Conservation (phyloP, 2,888 invertebrate genomes). For the Parapristionchus giblindavisi region DNA sequence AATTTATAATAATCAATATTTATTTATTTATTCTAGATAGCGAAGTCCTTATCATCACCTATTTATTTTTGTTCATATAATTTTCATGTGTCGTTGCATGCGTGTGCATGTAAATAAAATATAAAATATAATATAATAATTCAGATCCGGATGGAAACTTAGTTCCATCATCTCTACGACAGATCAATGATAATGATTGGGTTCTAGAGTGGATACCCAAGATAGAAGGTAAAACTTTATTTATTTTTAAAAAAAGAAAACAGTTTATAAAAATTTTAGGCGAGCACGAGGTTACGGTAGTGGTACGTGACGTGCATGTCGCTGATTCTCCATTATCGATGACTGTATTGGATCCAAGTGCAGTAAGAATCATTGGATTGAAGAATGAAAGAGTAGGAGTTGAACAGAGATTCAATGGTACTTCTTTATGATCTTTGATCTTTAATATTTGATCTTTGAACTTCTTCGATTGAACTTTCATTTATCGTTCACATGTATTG, state of each 20-base stretch:
- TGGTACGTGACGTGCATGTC: constrained; percentile 53
- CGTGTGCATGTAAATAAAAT: not conserved
- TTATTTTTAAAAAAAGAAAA: not conserved
- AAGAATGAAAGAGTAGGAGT: constrained; percentile 72
- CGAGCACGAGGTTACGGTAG: constrained; percentile 48
- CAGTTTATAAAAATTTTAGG: constrained; percentile 26
- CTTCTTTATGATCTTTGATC: not conserved
- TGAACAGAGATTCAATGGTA: constrained; percentile 71
- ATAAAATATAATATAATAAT: constrained; percentile 24
- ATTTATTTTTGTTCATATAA: not conserved
- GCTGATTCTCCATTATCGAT: constrained; percentile 78
- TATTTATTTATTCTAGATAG: no score
- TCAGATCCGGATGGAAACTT: constrained; percentile 59
- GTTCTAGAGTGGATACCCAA: constrained; percentile 62
- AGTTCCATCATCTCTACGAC: constrained; percentile 52
- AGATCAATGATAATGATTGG: constrained; percentile 50
- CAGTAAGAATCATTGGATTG: constrained; percentile 72
- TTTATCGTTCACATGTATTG: not conserved
- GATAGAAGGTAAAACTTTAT: constrained; percentile 41
- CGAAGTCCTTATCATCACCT: no score
- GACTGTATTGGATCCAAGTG: constrained; percentile 77
- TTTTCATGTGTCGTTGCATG: not conserved
- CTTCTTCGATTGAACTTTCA: not conserved
- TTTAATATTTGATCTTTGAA: not conserved
- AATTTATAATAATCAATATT: not conserved